Conservation (phyloP, 2,113 vertebrate species). For the Phalacrocorax brasilianus region DNA sequence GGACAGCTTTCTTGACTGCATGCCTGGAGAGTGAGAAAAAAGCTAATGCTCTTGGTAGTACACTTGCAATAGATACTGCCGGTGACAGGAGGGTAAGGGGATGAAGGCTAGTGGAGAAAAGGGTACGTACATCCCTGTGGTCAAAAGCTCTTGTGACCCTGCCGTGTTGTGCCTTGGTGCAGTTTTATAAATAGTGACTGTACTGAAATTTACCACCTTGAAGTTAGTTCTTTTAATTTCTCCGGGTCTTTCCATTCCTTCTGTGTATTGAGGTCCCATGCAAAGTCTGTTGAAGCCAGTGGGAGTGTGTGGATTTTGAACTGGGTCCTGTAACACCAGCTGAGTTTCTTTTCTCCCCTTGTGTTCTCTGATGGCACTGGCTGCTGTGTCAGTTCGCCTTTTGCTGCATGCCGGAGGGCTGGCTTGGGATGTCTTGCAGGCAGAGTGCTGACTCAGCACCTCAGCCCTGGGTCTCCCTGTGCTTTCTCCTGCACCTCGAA, state of each 20-base stretch:
- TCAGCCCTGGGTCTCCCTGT: background rate
- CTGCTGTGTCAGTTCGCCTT: background rate
- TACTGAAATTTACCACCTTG: background rate
- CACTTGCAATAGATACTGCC: background rate
- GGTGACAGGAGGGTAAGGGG: background rate
- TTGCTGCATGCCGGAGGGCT: fast-evolving
- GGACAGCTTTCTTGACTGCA: background rate
- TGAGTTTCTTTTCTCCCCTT: background rate
- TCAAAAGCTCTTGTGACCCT: background rate
- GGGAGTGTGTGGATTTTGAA: background rate
- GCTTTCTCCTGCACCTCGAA: background rate
- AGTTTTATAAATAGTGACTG: background rate
- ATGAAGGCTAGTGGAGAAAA: background rate
- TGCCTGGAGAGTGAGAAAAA: background rate
- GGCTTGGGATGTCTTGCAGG: background rate
- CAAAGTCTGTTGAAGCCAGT: background rate
- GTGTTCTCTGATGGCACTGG: background rate
- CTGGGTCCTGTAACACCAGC: fast-evolving
- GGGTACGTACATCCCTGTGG: background rate
- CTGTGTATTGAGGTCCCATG: background rate
- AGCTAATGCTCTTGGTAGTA: background rate
- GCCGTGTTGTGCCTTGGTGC: background rate
- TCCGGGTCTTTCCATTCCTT: background rate
- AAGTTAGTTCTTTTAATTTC: background rate
- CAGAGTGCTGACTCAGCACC: background rate